Percentiles rank a stretch among this genome's conserved stretches.
Evolutionary conservation across 2,113 vertebrate genomes (phyloP).

Genomic region (Xiphophorus couchianus): DNA sequence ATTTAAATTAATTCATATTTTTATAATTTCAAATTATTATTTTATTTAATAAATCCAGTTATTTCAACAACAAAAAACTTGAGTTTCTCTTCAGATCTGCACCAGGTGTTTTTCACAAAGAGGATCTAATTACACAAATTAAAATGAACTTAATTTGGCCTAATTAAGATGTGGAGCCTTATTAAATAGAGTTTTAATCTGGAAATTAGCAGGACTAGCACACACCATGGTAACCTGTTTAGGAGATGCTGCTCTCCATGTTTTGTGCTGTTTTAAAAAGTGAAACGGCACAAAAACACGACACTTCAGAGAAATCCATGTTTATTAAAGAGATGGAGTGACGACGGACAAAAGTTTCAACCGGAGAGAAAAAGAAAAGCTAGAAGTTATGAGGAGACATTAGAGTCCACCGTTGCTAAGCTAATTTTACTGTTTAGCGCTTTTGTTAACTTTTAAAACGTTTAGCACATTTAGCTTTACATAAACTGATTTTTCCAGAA

Average conservation of each 20-base stretch:
- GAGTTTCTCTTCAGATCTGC: not conserved
- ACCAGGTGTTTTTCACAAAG: not conserved
- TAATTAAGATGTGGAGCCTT: constrained; percentile 4
- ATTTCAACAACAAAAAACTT: not conserved
- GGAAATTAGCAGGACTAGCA: not conserved
- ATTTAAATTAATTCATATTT: not conserved
- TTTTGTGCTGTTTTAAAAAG: not conserved
- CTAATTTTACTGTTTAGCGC: no score
- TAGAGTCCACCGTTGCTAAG: no score
- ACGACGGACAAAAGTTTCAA: no score
- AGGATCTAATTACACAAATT: not conserved
- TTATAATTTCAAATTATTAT: not conserved
- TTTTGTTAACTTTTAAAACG: no score
- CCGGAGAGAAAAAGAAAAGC: constrained; percentile 6
- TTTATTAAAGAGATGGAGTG: constrained; percentile 1
- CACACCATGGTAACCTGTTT: not conserved
- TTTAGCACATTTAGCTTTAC: no score
- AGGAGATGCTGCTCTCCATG: not conserved
- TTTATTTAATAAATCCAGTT: not conserved
- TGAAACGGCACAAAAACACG: not conserved
- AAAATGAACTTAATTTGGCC: constrained; percentile 1
- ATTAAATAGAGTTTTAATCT: constrained; percentile 1
- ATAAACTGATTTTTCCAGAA: no score
- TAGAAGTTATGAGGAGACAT: not conserved
- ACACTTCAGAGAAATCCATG: constrained; percentile 20